Evolutionary conservation across 2,888 invertebrate species (phyloP).

Genomic region (Aethes cnicana): DNA sequence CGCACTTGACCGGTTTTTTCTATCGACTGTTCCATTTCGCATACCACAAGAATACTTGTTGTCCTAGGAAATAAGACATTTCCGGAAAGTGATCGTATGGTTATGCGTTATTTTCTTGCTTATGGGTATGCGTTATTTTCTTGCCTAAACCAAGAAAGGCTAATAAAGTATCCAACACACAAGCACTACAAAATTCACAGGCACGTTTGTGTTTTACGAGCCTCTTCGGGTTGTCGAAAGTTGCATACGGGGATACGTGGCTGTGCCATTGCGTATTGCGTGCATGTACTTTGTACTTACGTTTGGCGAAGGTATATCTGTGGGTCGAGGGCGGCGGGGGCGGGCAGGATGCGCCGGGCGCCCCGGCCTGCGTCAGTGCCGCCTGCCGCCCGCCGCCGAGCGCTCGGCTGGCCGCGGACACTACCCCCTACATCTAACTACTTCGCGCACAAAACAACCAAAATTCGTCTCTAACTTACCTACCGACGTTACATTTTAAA

Average conservation of each 20-base stretch:
- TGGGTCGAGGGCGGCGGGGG: conserved; percentile 45
- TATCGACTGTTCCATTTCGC: too few relatives aligned
- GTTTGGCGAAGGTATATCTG: conserved; percentile 1
- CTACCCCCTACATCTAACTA: conserved; percentile 21
- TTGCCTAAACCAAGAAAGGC: too few relatives aligned
- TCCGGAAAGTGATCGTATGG: too few relatives aligned
- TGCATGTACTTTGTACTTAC: conserved; percentile 15
- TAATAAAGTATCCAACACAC: too few relatives aligned
- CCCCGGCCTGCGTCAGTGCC: conserved; percentile 77
- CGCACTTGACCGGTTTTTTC: too few relatives aligned
- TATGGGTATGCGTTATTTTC: too few relatives aligned
- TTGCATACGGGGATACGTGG: conserved; percentile 17
- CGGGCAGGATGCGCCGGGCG: conserved; percentile 72
- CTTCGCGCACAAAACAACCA: conserved; percentile 19
- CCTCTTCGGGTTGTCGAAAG: conserved; percentile 15
- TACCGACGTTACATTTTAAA: not conserved
- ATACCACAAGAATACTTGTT: too few relatives aligned
- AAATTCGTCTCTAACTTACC: not conserved
- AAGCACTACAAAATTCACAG: conserved; percentile 3
- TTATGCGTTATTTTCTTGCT: too few relatives aligned
- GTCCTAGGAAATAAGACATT: too few relatives aligned
- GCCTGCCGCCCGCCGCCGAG: conserved; percentile 75
- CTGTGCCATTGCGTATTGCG: too few relatives aligned
- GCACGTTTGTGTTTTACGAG: conserved; percentile 24
- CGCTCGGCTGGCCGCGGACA: conserved; percentile 72